A percentile compares a stretch with the other conserved stretches of the same genome.
phyloP scores from a whole-genome alignment of 2,113 vertebrate genomes.

The Sitta europaea region DNA sequence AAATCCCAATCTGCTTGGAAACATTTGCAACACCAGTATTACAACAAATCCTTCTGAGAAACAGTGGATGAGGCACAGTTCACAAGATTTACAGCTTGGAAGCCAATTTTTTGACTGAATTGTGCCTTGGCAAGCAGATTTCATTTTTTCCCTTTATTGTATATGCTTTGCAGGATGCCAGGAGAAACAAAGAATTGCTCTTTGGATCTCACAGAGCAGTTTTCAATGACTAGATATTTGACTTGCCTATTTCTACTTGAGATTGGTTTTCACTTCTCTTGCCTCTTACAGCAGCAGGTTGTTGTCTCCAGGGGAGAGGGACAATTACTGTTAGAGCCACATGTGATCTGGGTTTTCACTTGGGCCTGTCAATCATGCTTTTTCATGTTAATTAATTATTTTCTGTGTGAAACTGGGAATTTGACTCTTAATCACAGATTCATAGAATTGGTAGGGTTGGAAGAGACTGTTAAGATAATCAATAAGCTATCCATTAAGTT shows the following conservation, averaged over 20 bases:
- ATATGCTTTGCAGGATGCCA: neutral
- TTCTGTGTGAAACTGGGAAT: neutral
- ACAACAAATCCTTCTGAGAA: neutral
- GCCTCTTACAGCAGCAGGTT: neutral
- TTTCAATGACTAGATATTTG: neutral
- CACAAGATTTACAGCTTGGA: neutral
- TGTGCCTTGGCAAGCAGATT: neutral
- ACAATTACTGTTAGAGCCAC: neutral
- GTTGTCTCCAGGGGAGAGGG: neutral
- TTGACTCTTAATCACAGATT: neutral
- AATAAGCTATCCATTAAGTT: neutral
- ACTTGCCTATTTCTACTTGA: neutral
- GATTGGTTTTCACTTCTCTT: neutral
- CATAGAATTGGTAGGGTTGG: accelerated
- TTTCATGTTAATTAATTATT: neutral
- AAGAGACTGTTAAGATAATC: neutral
- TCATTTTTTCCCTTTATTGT: neutral
- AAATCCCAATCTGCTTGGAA: neutral
- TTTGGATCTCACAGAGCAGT: neutral
- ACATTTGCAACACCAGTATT: neutral
- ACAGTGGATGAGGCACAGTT: neutral
- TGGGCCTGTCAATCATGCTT: neutral
- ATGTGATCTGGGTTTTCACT: neutral
- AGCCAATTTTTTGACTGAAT: neutral
- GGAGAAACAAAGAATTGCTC: neutral